Conservation (phyloP, 1,140 invertebrate genomes). For the Anoplophora glabripennis region DNA sequence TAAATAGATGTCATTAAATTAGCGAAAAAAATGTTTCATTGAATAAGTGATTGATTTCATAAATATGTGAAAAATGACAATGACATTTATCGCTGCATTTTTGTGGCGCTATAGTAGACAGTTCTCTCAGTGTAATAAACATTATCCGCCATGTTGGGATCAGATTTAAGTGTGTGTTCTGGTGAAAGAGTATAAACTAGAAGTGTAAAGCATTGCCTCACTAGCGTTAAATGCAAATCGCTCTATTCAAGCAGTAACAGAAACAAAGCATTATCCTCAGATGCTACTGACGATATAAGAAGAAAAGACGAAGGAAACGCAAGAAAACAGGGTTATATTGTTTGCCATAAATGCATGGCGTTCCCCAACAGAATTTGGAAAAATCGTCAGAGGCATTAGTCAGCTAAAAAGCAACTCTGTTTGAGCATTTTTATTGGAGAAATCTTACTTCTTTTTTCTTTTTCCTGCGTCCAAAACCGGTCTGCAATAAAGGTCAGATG, state of each 20-base stretch:
- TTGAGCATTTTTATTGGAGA: slow-evolving; percentile 44
- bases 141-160: slow-evolving; percentile 2
- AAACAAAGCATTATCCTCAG: slow-evolving; percentile 19
- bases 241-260: slow-evolving; percentile 28
- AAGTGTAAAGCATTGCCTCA: slow-evolving; percentile 16
- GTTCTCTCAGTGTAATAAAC: background rate
- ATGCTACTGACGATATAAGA: slow-evolving; percentile 44
- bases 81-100: background rate
- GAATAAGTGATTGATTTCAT: background rate
- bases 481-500: slow-evolving; percentile 65
- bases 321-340: slow-evolving; percentile 19
- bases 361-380: slow-evolving; percentile 15
- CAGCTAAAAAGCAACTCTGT: slow-evolving; percentile 46
- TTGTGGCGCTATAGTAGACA: background rate
- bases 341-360: background rate
- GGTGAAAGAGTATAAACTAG: background rate
- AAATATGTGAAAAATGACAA: too few relatives aligned
- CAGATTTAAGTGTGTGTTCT: background rate
- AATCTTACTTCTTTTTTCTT: slow-evolving; percentile 94
- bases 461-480: slow-evolving; percentile 89
- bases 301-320: slow-evolving; percentile 22
- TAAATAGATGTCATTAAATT: background rate
- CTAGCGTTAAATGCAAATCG: background rate
- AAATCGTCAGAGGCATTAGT: slow-evolving; percentile 46
- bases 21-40: background rate